Evolutionary conservation across 2,797 vertebrate species (phyloP).

Genomic region (Bradypodion ventrale): DNA sequence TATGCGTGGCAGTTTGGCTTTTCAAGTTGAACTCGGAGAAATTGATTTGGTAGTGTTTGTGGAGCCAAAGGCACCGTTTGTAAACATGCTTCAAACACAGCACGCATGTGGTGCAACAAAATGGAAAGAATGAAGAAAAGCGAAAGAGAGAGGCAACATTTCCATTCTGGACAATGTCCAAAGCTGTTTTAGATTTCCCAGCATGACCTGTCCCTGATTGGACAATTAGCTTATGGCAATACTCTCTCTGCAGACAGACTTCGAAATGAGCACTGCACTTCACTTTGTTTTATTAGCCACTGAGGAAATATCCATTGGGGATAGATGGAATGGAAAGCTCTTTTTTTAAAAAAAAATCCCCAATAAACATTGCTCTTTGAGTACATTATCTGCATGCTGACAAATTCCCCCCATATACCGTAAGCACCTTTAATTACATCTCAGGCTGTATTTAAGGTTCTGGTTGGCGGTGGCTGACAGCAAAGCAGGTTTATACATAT

Average conservation of each 20-base stretch:
- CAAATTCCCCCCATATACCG: conserved; percentile 26
- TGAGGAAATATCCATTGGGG: background rate
- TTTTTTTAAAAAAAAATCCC: conserved; percentile 35
- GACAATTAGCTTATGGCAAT: conserved; percentile 48
- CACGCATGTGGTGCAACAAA: conserved; percentile 20
- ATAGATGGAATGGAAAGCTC: conserved; percentile 21
- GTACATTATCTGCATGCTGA: conserved; percentile 31
- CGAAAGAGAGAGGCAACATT: conserved; percentile 40
- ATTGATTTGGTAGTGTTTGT: conserved; percentile 44
- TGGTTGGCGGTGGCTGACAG: conserved; percentile 30
- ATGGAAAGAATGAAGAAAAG: conserved; percentile 35
- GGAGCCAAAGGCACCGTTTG: conserved; percentile 28
- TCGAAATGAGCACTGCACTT: conserved; percentile 34
- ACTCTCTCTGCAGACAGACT: conserved; percentile 25
- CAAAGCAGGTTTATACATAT: conserved; percentile 27
- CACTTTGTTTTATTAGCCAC: conserved; percentile 42
- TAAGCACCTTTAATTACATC: conserved; percentile 51
- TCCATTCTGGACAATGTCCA: conserved; percentile 41
- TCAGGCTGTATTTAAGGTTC: conserved; percentile 30
- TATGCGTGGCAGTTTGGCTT: conserved; percentile 55
- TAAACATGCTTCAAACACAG: conserved; percentile 54
- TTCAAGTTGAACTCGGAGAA: conserved; percentile 53
- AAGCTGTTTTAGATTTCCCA: conserved; percentile 51
- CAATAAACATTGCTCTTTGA: conserved; percentile 39
- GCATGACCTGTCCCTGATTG: conserved; percentile 44